Evolutionary conservation across 2,113 vertebrate genomes (phyloP), one percentile per base, ranked within the genome.

Genomic region (Gallinago jamesoni): DNA sequence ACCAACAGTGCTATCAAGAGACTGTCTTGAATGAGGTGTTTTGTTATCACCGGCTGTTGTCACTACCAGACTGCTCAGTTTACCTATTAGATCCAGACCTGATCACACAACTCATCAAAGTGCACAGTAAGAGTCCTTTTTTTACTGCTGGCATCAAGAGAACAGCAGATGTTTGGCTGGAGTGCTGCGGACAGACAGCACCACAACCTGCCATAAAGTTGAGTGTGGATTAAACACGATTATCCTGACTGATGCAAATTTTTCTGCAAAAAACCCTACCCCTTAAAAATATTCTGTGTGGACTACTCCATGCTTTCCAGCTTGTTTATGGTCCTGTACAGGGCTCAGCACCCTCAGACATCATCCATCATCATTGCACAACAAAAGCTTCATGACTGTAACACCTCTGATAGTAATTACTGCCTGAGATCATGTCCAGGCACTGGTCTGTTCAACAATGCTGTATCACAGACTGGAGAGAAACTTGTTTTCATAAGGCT

Each of bases 101-200:
- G 56, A 78, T 22, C 21, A 84, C 24, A 45, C 1, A 7, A 10
- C 12, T 62, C 3, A 0, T 33, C 4, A 2, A 73, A 16, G 7
- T 27, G 14, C n/a, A 45, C 15, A 30, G 35, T 39, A 17, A 60
- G 24, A 3, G 15, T 47, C 11, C 21, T 33, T 50, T 63, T 63
- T 77, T 72, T 37, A 2, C n/a, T 18, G 57, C 31, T 59, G 20
- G 10, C 14, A 9, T 47, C 37, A 37, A 50, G 13, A 62, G 11
- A 81, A 63, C 24, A 67, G 24, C 3, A 1, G 19, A 19, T 4
- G 6, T 80, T 59, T 59, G 37, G 16, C 28, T 55, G 55, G 12
- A 50, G 11, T 28, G 12, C 6, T 13, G 4, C 1, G 0, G 28
- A 63, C 33, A 81, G 33, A 30, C 25, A 93, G 18, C 2, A 5